Evolutionary conservation across 2,113 vertebrate genomes (phyloP).

Genomic region (Picathartes gymnocephalus): DNA sequence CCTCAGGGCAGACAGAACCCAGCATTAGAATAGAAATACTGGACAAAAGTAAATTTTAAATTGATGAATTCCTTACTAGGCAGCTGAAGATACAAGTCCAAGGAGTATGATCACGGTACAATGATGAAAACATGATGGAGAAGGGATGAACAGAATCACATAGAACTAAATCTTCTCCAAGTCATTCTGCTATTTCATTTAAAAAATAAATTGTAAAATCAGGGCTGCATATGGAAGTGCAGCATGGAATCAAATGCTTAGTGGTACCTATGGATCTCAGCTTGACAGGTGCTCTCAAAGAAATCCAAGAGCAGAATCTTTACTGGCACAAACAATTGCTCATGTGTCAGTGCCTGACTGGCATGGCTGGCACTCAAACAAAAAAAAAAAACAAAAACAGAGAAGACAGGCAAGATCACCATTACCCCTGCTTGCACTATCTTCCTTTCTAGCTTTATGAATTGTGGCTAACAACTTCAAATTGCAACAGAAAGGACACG

Average conservation of each 20-base stretch:
- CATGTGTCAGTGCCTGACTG: background rate
- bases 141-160: background rate
- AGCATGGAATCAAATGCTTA: background rate
- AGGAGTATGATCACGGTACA: background rate
- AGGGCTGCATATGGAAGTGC: background rate
- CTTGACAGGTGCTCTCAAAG: background rate
- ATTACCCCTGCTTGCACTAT: background rate
- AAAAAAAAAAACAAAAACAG: background rate
- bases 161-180: background rate
- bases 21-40: background rate
- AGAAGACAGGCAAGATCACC: background rate
- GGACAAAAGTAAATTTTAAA: background rate
- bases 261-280: background rate
- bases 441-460: background rate
- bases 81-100: background rate
- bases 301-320: background rate
- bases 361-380: background rate
- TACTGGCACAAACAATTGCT: background rate
- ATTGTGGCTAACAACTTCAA: background rate
- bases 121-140: background rate
- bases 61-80: background rate
- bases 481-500: background rate
- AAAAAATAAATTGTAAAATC: background rate
- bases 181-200: background rate
- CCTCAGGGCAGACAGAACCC: background rate